These are phyloP conservation scores for Pteruthius melanotis DNA, from an alignment of 2,113 vertebrate species.

Conservation along the genomic window DNA sequence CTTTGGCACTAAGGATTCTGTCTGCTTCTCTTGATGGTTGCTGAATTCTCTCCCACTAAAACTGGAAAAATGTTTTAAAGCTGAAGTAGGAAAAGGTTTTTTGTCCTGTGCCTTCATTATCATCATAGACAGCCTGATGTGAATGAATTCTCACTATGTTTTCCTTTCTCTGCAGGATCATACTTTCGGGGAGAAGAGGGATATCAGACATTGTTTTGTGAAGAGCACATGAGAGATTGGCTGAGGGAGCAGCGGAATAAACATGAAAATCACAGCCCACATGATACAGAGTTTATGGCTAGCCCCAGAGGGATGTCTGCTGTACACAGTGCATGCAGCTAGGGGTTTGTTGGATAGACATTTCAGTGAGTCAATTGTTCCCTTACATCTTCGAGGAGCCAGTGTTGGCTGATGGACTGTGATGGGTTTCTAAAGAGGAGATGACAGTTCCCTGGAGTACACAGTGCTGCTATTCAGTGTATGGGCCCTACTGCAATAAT, in stretches of 20 bases:
- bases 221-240: background rate
- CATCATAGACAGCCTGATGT: background rate
- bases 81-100: background rate
- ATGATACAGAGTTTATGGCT: background rate
- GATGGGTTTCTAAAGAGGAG: slow-evolving; percentile 9
- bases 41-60: slow-evolving; percentile 31
- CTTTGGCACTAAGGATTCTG: background rate
- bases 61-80: background rate
- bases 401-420: slow-evolving; percentile 13
- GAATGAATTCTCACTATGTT: background rate
- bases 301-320: background rate
- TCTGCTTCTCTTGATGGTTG: background rate
- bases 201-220: background rate
- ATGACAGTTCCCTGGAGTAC: slow-evolving; percentile 15
- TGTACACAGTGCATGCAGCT: background rate
- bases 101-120: background rate
- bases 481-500: background rate
- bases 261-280: background rate
- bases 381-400: background rate
- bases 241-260: background rate
- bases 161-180: background rate
- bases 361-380: slow-evolving; percentile 4
- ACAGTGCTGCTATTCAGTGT: background rate
- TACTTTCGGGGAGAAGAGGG: background rate
- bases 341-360: background rate